A percentile compares a stretch with the other conserved stretches of the same genome.
These are phyloP conservation scores for Catocala nupta DNA, from an alignment of 2,888 invertebrate genomes.

Conservation along the genomic window DNA sequence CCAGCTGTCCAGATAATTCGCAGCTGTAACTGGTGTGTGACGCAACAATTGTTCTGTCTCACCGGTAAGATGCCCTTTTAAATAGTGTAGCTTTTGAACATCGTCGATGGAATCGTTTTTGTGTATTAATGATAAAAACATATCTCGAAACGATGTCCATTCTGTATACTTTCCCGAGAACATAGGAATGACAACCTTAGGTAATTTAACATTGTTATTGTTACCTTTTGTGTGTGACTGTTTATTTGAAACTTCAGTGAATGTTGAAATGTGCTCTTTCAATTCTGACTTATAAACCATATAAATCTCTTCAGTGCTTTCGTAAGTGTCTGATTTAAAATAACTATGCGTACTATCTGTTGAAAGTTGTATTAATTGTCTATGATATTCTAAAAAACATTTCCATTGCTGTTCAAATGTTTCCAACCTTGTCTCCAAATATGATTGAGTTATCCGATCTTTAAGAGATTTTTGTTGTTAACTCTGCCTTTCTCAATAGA, in stretches of 20 bases:
- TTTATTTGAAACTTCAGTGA: not conserved
- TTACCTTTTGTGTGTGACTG: not conserved
- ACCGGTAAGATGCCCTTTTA: not conserved
- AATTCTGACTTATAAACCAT: not conserved
- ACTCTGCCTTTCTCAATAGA: too few relatives aligned
- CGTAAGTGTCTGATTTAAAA: not conserved
- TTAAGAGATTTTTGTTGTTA: too few relatives aligned
- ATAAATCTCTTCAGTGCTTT: not conserved
- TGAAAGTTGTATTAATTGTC: too few relatives aligned
- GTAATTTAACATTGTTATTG: slow-evolving; percentile 3
- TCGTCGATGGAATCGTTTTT: not conserved
- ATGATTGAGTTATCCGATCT: too few relatives aligned
- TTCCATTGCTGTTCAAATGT: too few relatives aligned
- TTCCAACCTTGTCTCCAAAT: too few relatives aligned
- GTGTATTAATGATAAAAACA: slow-evolving; percentile 7
- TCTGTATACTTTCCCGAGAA: not conserved
- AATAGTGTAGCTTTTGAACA: slow-evolving; percentile 12
- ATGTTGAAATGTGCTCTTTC: not conserved
- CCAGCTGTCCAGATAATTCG: slow-evolving; percentile 9
- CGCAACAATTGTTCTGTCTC: slow-evolving; percentile 12
- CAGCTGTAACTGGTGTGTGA: slow-evolving; percentile 2
- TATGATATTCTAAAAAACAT: too few relatives aligned
- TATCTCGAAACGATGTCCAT: slow-evolving; percentile 6
- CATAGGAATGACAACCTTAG: not conserved
- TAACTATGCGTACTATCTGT: not conserved